Evolutionary conservation across 2,797 vertebrate species (phyloP).

Genomic region (Propithecus perrieri): DNA sequence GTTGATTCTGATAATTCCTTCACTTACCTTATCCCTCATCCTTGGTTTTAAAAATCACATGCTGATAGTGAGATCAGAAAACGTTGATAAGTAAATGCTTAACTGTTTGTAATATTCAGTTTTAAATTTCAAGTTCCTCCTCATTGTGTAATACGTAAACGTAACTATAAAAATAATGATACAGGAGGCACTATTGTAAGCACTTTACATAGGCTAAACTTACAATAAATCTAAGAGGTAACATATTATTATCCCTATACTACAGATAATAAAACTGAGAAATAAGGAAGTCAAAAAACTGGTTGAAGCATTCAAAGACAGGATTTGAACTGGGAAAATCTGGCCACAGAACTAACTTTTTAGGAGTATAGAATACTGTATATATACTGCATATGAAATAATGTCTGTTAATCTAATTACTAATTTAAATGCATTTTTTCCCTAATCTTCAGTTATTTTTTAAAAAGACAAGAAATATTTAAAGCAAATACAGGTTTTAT

Average conservation of each 20-base stretch:
- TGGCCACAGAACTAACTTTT: not conserved
- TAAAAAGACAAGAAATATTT: not conserved
- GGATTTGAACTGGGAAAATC: not conserved
- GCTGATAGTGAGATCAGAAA: not conserved
- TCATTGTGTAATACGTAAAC: not conserved
- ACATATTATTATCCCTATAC: not conserved
- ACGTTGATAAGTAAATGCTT: not conserved
- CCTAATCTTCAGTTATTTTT: not conserved
- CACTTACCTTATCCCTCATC: not conserved
- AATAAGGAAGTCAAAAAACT: not conserved
- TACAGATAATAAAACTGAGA: not conserved
- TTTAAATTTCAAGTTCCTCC: not conserved
- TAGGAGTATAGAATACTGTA: not conserved
- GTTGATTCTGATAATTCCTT: not conserved
- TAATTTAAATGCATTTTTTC: not conserved
- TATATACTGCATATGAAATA: not conserved
- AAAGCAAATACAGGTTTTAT: not conserved
- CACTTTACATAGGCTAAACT: not conserved
- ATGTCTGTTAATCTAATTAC: not conserved
- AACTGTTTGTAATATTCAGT: not conserved
- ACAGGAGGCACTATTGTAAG: not conserved
- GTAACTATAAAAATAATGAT: not conserved
- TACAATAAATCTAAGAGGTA: not conserved
- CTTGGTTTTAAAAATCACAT: not conserved
- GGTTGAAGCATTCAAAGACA: not conserved